Evolutionary conservation across 2,113 vertebrate species (phyloP).

Genomic region (Castor canadensis): DNA sequence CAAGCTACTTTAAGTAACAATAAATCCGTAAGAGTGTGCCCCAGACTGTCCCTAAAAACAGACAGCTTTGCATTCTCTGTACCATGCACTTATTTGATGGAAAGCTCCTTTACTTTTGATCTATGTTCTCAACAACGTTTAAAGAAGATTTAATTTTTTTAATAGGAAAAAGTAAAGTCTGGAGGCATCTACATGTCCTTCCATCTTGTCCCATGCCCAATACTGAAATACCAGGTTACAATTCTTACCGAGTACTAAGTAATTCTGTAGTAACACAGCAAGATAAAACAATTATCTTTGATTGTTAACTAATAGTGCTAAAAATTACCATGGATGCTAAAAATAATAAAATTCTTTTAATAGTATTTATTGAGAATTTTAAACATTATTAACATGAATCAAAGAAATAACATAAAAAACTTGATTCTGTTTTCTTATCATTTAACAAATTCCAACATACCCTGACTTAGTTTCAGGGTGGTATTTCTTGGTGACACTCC

Average conservation of each 20-base stretch:
- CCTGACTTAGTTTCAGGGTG: not conserved
- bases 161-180: slow-evolving; percentile 39
- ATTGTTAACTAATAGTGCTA: slow-evolving; percentile 35
- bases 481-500: slow-evolving; percentile 1
- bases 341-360: slow-evolving; percentile 41
- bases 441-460: slow-evolving; percentile 11
- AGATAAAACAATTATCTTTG: slow-evolving; percentile 28
- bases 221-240: slow-evolving; percentile 45
- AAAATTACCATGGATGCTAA: slow-evolving; percentile 28
- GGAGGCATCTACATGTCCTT: slow-evolving; percentile 17
- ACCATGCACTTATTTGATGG: not conserved
- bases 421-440: slow-evolving; percentile 33
- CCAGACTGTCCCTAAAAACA: not conserved
- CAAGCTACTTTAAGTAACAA: not conserved
- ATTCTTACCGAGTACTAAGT: slow-evolving; percentile 17
- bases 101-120: not conserved
- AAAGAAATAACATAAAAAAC: slow-evolving; percentile 21
- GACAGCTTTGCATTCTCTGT: not conserved
- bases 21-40: not conserved
- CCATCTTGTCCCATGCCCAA: not conserved
- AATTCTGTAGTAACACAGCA: not conserved
- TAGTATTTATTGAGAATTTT: slow-evolving; percentile 17
- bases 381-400: slow-evolving; percentile 38
- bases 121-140: not conserved
- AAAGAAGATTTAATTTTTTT: slow-evolving; percentile 2